A percentile compares a stretch with the other conserved stretches of the same genome.
Evolutionary conservation across 2,888 invertebrate species (phyloP).

Genomic region (Drosophila testacea): DNA sequence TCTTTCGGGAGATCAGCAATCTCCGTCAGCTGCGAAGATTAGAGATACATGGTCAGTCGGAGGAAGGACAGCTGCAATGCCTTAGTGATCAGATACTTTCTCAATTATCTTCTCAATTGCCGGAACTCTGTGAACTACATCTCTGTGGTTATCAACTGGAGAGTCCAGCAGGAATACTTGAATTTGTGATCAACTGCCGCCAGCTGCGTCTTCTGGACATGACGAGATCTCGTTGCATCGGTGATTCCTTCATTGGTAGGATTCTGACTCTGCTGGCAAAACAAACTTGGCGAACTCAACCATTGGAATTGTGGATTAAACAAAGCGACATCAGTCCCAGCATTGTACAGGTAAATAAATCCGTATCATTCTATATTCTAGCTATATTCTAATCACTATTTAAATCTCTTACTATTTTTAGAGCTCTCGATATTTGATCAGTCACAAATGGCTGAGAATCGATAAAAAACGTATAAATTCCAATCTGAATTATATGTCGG

Average conservation of each 20-base stretch:
- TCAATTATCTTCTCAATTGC: constrained; percentile 61
- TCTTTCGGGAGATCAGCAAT: constrained; percentile 68
- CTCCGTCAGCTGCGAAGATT: constrained; percentile 58
- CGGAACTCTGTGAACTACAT: constrained; percentile 67
- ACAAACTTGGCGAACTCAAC: constrained; percentile 69
- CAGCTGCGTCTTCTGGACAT: constrained; percentile 69
- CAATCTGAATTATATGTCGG: constrained; percentile 52
- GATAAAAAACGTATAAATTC: constrained; percentile 55
- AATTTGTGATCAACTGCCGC: constrained; percentile 67
- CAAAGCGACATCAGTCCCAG: constrained; percentile 65
- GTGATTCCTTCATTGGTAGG: constrained; percentile 56
- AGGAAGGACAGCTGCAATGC: constrained; percentile 55
- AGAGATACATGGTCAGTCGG: constrained; percentile 55
- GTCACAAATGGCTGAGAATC: constrained; percentile 57
- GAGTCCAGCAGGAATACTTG: constrained; percentile 65
- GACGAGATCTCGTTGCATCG: constrained; percentile 61
- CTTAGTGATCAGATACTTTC: constrained; percentile 65
- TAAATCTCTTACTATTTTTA: constrained; percentile 21
- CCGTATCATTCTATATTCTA: too few species aligned
- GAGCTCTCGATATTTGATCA: constrained; percentile 59
- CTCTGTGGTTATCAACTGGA: constrained; percentile 74
- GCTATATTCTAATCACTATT: neutral
- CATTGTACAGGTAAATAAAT: constrained; percentile 30
- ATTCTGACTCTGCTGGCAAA: constrained; percentile 63
- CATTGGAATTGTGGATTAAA: constrained; percentile 70